Percentiles rank a stretch among this genome's conserved stretches.
phyloP scores from a whole-genome alignment of 1,140 invertebrate species.

The Drosophila nannoptera region DNA sequence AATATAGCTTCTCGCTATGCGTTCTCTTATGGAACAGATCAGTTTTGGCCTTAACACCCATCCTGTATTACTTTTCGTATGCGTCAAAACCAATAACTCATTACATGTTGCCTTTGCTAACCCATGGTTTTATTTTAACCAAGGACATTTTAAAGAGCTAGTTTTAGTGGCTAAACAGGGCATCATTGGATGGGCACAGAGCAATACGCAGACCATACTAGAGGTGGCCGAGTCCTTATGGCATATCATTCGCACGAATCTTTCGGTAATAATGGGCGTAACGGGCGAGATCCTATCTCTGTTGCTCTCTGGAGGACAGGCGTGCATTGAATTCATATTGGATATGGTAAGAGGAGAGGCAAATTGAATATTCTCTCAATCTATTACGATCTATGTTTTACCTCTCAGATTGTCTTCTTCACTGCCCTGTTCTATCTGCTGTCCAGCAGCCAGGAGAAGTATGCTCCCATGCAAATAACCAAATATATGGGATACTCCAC shows the following conservation, averaged over 20 bases:
- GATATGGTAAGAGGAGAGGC: conserved; percentile 85
- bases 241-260: conserved; percentile 94
- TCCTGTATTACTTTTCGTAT: conserved; percentile 45
- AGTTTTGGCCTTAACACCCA: conserved; percentile 29
- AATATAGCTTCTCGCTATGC: conserved; percentile 4
- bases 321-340: conserved; percentile 94
- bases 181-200: conserved; percentile 90
- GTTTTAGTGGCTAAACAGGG: conserved; percentile 81
- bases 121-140: conserved; percentile 76
- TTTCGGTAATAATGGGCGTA: conserved; percentile 92
- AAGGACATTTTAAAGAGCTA: conserved; percentile 80
- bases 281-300: conserved; percentile 92
- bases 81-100: conserved; percentile 66
- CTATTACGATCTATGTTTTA: not conserved
- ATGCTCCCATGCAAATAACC: conserved; percentile 91
- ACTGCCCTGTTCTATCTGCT: conserved; percentile 97
- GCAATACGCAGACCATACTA: conserved; percentile 94
- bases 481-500: conserved; percentile 88
- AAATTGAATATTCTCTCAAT: not conserved
- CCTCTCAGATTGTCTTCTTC: conserved; percentile 92
- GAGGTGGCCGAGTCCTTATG: conserved; percentile 96
- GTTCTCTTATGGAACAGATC: conserved; percentile 1
- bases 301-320: conserved; percentile 94
- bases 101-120: conserved; percentile 77
- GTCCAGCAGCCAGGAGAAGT: conserved; percentile 91